Base-by-base conservation (phyloP, 1,140 invertebrate species). In the Drosophila prosaltans region DNA sequence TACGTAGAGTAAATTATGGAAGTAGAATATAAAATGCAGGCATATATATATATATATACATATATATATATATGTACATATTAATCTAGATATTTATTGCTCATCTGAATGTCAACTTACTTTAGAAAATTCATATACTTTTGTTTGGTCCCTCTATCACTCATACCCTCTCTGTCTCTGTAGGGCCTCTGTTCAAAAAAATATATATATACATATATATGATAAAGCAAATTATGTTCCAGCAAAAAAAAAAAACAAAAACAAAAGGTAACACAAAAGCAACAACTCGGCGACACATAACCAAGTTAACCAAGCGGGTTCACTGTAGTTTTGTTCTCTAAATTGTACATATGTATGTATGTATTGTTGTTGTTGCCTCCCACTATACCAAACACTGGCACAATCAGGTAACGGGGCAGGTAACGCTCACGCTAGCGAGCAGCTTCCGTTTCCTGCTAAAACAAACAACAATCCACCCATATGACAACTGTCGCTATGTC, bases 221-320 rank as follows among this genome's bases (percentile, higher is more conserved):
- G 16, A 16, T 16, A 72, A 74, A 51, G 55, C 67, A 82, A 86
- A 82, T 86, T 86, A 74, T 88, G 73, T 76, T 69, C 65, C 65
- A 57, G 63, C 60, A 80, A 69, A 86, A 86, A 82, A 82, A 16
- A 16, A 16, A 16, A 16, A 16, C 16, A 0, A 16, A 16, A 16
- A 16, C 16, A 16, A 16, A 86, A 82, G 32, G 73, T 68, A 76
- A 85, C 54, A 76, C 79, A 86, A 85, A 82, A 79, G 79, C 75
- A 70, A 86, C 75, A 70, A 86, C 74, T 81, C 67, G 80, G 79
- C 82, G 79, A 79, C 82, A 86, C 82, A 86, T 85, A 81, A 85
- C 81, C 82, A 86, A 85, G 82, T 88, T 88, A 85, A 82, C 82
- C 74, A 80, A 81, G 75, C 79, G 68, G 54, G 61, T 61, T 80